phyloP scores from a whole-genome alignment of 2,113 vertebrate genomes.

The Noctilio leporinus region DNA sequence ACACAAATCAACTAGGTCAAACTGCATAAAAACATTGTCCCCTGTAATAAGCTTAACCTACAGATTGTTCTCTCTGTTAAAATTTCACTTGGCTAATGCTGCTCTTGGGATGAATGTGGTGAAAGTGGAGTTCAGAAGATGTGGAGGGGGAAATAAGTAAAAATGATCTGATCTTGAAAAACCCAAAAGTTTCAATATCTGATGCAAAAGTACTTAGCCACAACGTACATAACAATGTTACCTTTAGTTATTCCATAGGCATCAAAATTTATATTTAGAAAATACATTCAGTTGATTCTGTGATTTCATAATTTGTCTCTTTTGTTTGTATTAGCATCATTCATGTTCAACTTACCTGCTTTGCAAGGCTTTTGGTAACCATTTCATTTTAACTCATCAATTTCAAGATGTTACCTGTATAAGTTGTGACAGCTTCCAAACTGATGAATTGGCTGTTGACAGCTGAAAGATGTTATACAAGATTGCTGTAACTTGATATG shows the following conservation, averaged over 20 bases:
- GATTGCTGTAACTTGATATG: conserved; percentile 53
- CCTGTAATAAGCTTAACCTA: conserved; percentile 36
- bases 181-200: conserved; percentile 6
- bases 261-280: conserved; percentile 57
- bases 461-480: conserved; percentile 52
- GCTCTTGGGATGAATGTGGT: conserved; percentile 52
- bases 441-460: conserved; percentile 61
- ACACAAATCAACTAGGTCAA: background rate
- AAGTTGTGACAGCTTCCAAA: conserved; percentile 51
- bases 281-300: conserved; percentile 38
- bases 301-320: conserved; percentile 67
- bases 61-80: conserved; percentile 32
- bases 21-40: background rate
- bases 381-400: conserved; percentile 40
- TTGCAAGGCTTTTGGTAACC: conserved; percentile 62
- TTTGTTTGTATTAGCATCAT: conserved; percentile 58
- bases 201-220: conserved; percentile 69
- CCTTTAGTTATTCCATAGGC: conserved; percentile 40
- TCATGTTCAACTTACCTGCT: conserved; percentile 37
- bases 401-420: background rate
- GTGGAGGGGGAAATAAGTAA: background rate
- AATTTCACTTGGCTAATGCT: conserved; percentile 24
- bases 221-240: conserved; percentile 49
- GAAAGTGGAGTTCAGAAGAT: conserved; percentile 10
- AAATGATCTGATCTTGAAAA: background rate